Evolutionary conservation across 2,888 invertebrate species (phyloP), one percentile per base, ranked within the genome.

Genomic region (Dryobotodes eremita): DNA sequence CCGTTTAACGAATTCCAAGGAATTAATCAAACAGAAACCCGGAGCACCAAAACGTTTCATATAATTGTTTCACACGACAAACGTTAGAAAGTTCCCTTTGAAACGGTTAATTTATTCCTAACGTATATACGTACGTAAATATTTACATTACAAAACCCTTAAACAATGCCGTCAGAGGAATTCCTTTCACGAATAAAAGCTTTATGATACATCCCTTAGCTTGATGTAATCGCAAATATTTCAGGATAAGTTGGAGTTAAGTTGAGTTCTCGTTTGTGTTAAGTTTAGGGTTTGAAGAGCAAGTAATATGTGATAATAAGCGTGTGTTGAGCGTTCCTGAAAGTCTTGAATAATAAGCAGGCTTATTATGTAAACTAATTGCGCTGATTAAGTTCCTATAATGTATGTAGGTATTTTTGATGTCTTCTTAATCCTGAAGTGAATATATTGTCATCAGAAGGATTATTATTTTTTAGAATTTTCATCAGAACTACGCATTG

Each of bases 101-200:
- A 89, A 84, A 86, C 78, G 80, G 88, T 88, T 92, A 93, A 92
- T 92, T 91, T 91, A 92, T 91, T 90, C 89, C 57, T 76, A 59
- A 55, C 77, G 53, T 77, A 64, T 71, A 77, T 80, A 87, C 90
- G 89, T 86, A 86, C 90, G 89, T 85, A 88, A 82, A 86, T 89
- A 92, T 93, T 92, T 91, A 89, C 92, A 92, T 92, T 83, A 91
- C 92, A 88, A 91, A 90, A 87, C 80, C 87, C 79, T 79, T 90
- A 90, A 91, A 92, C 91, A 92, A 91, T 90, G 90, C 88, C 88
- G 87, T 83, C 82, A 74, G 83, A 90, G 91, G 91, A 90, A 92
- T 92, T 86, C 90, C 90, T 92, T 92, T 91, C 87, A 86, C 81
- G 82, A 88, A 88, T 85, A 85, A 86, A 86, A 79, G 76, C 89